Evolutionary conservation across 2,888 invertebrate species (phyloP), one percentile per base, ranked within the genome.

Genomic region (Ditula angustiorana): DNA sequence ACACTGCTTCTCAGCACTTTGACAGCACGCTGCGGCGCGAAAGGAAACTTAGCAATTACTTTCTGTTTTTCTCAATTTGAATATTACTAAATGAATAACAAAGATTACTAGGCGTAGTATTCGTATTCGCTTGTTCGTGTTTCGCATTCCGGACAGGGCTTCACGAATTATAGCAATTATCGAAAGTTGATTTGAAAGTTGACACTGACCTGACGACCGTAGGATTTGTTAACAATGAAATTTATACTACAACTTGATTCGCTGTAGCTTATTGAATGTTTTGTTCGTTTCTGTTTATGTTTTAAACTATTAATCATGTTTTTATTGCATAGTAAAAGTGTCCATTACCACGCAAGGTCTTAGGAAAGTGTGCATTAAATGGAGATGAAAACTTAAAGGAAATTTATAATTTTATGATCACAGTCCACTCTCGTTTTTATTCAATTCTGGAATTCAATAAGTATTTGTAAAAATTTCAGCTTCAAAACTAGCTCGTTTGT

Each of bases 161-260:
- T 23, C 24, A 47, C 41, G 26, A 57, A 64, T 58, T 46, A 64
- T 53, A 35, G 58, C 58, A 53, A 64, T 64, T 64, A 64, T 59
- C 64, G 64, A 64, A 64, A 64, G 64, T 64, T 64, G 64, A 64
- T 59, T 53, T 64, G 64, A 64, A 64, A 64, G 58, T 59, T 53
- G 58, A 59, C 64, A 64, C 58, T 58, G 64, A 64, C 58, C 58
- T 52, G 58, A 46, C 21, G 46, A 35, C 52, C 35, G 35, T 64
- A 52, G 52, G 58, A 16, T 41, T 50, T 62, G 58, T 58, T 64
- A 64, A 64, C 64, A 64, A 64, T 64, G 41, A 30, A 57, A 33
- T 63, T 49, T 50, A 57, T 59, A 53, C 58, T 52, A 35, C n/a
- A n/a, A 28, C 52, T 35, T 58, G 58, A 58, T 30, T 19, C 41